Evolutionary conservation across 2,797 vertebrate species (phyloP).

Genomic region (Buphagus erythrorhynchus): DNA sequence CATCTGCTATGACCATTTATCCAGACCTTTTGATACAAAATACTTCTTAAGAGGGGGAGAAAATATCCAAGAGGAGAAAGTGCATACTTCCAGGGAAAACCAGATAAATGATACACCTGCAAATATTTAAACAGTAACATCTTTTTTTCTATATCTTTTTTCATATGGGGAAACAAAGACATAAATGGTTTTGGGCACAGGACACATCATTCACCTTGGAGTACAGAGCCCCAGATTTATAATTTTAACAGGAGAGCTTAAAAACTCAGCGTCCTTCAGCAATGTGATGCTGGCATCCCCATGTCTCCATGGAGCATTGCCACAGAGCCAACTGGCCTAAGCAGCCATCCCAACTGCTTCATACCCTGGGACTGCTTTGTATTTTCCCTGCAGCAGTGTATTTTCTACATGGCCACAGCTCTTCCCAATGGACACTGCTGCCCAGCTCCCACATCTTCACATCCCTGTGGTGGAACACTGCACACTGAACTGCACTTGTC

Average conservation of each 20-base stretch:
- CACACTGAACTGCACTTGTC: neutral
- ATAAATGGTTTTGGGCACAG: neutral
- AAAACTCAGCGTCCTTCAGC: neutral
- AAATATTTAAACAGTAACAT: neutral
- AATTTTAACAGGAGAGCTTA: neutral
- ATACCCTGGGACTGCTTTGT: neutral
- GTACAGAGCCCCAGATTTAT: neutral
- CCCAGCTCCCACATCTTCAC: neutral
- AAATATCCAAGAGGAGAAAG: neutral
- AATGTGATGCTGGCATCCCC: neutral
- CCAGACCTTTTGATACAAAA: neutral
- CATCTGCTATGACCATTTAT: neutral
- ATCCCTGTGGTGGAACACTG: neutral
- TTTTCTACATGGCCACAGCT: neutral
- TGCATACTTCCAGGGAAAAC: neutral
- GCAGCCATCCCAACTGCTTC: neutral
- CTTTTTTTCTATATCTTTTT: neutral
- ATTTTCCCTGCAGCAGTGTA: accelerated
- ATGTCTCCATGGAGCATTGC: neutral
- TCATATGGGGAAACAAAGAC: neutral
- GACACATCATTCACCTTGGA: neutral
- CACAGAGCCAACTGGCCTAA: neutral
- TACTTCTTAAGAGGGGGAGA: neutral
- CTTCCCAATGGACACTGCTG: neutral
- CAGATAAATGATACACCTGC: neutral